phyloP scores from a whole-genome alignment of 2,113 vertebrate species.

The Coracopsis vasa region DNA sequence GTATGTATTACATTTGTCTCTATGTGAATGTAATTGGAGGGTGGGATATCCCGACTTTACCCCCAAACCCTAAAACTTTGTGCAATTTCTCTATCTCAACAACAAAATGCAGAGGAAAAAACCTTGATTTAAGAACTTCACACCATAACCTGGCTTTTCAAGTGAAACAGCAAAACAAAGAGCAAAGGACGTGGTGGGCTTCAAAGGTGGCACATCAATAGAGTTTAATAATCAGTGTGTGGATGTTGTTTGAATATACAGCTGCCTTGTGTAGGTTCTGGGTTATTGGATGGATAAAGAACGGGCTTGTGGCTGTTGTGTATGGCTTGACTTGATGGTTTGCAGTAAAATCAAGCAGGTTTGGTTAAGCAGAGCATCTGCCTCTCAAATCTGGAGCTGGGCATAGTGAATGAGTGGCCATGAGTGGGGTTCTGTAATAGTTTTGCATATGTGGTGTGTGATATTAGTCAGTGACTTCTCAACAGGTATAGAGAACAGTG shows the following conservation, averaged over 20 bases:
- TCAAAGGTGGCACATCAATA: not conserved
- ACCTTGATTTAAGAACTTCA: not conserved
- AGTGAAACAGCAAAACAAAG: not conserved
- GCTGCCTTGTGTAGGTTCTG: not conserved
- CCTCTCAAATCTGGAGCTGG: not conserved
- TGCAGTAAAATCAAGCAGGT: not conserved
- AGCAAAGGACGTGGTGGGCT: not conserved
- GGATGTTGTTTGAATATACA: not conserved
- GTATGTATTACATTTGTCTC: rapidly evolving
- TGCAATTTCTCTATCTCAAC: not conserved
- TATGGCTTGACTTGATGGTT: not conserved
- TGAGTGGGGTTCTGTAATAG: rapidly evolving
- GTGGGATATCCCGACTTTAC: not conserved
- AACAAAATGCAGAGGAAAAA: not conserved
- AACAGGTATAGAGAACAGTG: not conserved
- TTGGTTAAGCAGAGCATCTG: not conserved
- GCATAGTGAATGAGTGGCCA: not conserved
- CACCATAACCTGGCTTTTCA: rapidly evolving
- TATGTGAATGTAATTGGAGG: too few relatives aligned
- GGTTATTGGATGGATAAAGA: not conserved
- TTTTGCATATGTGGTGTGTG: not conserved
- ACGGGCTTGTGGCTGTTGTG: not conserved
- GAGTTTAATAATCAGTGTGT: not conserved
- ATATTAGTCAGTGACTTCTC: not conserved
- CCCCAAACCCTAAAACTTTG: not conserved